Percentiles rank a stretch among this genome's conserved stretches.
phyloP scores from a whole-genome alignment of 2,888 invertebrate species.

The Stramonita haemastoma region DNA sequence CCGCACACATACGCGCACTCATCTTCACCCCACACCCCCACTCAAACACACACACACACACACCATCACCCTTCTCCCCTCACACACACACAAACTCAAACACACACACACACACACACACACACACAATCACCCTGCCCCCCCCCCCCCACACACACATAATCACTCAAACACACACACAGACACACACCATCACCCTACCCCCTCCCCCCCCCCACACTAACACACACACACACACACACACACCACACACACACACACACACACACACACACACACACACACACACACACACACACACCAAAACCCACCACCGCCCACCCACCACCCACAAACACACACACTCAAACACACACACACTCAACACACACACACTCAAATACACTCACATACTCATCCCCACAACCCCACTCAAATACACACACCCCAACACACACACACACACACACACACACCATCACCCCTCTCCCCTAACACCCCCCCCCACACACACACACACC shows the following conservation, averaged over 20 bases:
- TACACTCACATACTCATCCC: too few relatives aligned
- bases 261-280: not conserved
- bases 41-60: not conserved
- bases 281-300: not conserved
- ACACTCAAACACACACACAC: not conserved
- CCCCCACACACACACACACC: too few relatives aligned
- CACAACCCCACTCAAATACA: too few relatives aligned
- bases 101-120: not conserved
- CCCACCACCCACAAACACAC: too few relatives aligned
- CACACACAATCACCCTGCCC: not conserved
- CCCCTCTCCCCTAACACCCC: too few relatives aligned
- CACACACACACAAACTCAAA: not conserved
- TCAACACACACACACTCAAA: not conserved
- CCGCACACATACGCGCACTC: not conserved
- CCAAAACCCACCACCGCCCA: too few relatives aligned
- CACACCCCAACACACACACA: too few relatives aligned
- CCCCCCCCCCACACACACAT: not conserved
- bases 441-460: too few relatives aligned
- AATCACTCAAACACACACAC: not conserved
- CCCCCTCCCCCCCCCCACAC: too few relatives aligned
- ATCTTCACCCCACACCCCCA: not conserved
- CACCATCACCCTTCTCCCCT: not conserved
- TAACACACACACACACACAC: not conserved
- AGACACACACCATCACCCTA: not conserved
- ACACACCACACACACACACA: not conserved